Base-by-base conservation (phyloP, 2,797 vertebrate species). In the Tenualosa ilisha region DNA sequence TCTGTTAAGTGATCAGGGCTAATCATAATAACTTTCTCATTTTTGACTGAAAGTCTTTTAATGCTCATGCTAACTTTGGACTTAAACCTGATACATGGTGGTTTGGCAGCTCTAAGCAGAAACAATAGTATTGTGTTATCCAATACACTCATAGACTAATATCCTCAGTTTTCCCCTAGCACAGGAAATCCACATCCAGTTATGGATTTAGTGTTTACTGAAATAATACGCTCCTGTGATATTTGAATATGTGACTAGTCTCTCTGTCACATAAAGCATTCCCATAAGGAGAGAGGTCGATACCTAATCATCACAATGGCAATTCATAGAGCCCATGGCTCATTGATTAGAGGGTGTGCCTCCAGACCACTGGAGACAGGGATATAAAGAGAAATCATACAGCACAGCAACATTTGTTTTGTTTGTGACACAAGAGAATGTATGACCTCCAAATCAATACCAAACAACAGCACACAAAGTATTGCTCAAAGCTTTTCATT, bases 201-300 rank as follows among this genome's bases (percentile, higher is more conserved):
- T 92, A 95, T 94, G 90, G 94, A 95, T 94, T 94, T 90, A 85
- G 85, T 92, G 91, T 92, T 95, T 92, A 93, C 90, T 92, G 91
- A 94, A 92, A 94, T 91, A 79, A 90, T 91, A 93, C 83, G 88
- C 91, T 92, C 85, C 89, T 92, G 90, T 91, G 91, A 93, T 93
- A 91, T 94, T 92, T 92, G 88, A 94, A 94, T 92, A 93, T 91
- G 88, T 84, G 88, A 90, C 84, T 68, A 86, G 91, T 90, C 88
- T 85, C 65, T 92, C 86, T 89, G 91, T 93, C 93, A 91, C 91
- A 90, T 89, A 85, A 94, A 94, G 89, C 91, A 93, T 94, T 94
- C 91, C 93, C 93, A 94, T 87, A 92, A 92, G 92, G 86, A 85
- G 88, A 85, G 79, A 72, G 90, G 83, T 93, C 91, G 91, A 93